These are phyloP conservation scores for Eonycteris spelaea DNA, from an alignment of 2,113 vertebrate species.

Conservation along the genomic window DNA sequence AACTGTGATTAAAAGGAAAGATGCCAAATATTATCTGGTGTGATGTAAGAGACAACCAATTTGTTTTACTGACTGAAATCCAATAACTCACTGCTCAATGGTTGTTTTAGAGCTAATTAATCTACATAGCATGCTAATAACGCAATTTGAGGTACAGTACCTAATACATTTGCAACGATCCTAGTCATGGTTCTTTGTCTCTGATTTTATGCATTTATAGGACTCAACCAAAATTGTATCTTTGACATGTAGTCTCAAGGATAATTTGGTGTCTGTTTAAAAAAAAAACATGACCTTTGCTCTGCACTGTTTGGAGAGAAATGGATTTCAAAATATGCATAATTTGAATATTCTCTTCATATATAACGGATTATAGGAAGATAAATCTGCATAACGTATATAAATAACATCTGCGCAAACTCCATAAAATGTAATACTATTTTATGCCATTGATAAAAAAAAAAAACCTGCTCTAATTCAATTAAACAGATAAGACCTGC, in stretches of 20 bases:
- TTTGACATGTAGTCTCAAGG: constrained; percentile 10
- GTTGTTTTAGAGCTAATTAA: constrained; percentile 45
- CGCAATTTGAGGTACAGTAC: background rate
- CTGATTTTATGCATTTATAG: background rate
- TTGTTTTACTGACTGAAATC: constrained; percentile 19
- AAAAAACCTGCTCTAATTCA: background rate
- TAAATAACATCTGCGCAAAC: background rate
- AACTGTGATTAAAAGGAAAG: constrained; percentile 64
- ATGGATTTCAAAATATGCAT: constrained; percentile 3
- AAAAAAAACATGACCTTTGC: background rate
- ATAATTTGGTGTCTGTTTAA: background rate
- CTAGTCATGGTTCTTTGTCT: background rate
- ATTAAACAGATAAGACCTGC: background rate
- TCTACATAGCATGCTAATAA: background rate
- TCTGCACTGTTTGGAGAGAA: background rate
- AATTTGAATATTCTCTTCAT: constrained; percentile 1
- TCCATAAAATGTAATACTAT: background rate
- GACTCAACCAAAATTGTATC: background rate
- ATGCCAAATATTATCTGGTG: background rate
- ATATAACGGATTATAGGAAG: background rate
- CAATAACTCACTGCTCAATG: constrained; percentile 37
- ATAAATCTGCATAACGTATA: background rate
- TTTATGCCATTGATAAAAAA: background rate
- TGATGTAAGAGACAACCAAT: constrained; percentile 31
- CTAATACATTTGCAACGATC: background rate